phyloP scores from a whole-genome alignment of 2,113 vertebrate species.

The Andinoacara biseriatus region DNA sequence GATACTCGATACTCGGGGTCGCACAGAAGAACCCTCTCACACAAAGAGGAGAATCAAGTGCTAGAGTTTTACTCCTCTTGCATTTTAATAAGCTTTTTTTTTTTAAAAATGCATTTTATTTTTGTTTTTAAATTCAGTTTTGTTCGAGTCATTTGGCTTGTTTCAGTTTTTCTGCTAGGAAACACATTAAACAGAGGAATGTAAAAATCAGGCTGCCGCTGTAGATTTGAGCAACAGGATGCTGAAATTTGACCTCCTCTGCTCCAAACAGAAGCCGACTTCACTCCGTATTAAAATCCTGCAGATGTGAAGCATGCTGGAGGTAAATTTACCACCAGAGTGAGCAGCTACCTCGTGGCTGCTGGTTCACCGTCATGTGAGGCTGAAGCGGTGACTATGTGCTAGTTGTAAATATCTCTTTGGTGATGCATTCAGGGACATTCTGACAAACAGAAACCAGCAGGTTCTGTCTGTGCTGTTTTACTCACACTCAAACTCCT shows the following conservation, averaged over 20 bases:
- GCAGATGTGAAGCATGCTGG: neutral
- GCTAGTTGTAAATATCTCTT: slow-evolving; percentile 15
- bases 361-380: slow-evolving; percentile 18
- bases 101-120: neutral
- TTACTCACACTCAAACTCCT: neutral
- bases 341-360: neutral
- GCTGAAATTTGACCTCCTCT: neutral
- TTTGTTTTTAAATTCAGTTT: neutral
- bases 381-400: neutral
- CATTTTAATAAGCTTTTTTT: too few species aligned
- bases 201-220: neutral
- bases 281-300: neutral
- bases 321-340: neutral
- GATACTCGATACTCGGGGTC: too few species aligned
- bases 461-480: neutral
- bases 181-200: neutral
- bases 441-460: slow-evolving; percentile 2
- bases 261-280: neutral
- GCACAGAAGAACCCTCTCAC: neutral
- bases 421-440: slow-evolving; percentile 21
- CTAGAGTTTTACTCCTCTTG: too few species aligned
- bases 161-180: neutral
- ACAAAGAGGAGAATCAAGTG: neutral
- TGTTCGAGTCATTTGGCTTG: neutral
- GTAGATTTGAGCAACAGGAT: neutral